A percentile compares a stretch with the other conserved stretches of the same genome.
phyloP scores from a whole-genome alignment of 2,888 invertebrate species.

The Dryocosmus kuriphilus region DNA sequence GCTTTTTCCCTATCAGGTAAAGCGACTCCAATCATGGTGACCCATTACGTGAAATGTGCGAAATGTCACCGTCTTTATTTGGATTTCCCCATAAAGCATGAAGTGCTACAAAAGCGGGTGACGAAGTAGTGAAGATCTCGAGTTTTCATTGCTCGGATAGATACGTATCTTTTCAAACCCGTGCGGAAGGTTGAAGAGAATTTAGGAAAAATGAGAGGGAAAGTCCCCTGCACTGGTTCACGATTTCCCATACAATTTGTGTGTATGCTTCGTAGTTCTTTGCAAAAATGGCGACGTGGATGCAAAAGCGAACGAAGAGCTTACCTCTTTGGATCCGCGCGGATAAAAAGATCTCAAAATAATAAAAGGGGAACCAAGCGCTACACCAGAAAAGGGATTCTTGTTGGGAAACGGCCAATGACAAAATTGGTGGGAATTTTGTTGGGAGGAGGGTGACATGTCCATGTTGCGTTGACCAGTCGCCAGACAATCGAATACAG shows the following conservation, averaged over 20 bases:
- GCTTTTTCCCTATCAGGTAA: too few species aligned
- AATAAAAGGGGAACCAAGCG: constrained; percentile 65
- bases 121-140: constrained; percentile 41
- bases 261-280: constrained; percentile 24
- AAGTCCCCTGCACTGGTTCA: constrained; percentile 22
- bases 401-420: constrained; percentile 45
- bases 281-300: constrained; percentile 65
- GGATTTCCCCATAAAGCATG: constrained; percentile 38
- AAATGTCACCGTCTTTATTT: constrained; percentile 40
- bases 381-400: constrained; percentile 64
- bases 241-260: constrained; percentile 4
- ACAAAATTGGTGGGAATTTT: constrained; percentile 71
- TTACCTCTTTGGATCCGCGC: constrained; percentile 70
- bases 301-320: constrained; percentile 63
- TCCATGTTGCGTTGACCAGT: constrained; percentile 77
- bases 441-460: constrained; percentile 76
- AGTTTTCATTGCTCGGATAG: constrained; percentile 37
- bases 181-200: constrained; percentile 52
- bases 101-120: constrained; percentile 26
- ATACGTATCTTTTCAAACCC: constrained; percentile 43
- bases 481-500: constrained; percentile 58
- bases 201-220: neutral
- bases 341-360: constrained; percentile 65
- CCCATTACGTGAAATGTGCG: constrained; percentile 43
- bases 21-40: constrained; percentile 26